phyloP scores from a whole-genome alignment of 2,113 vertebrate species.

The Diadophis punctatus region DNA sequence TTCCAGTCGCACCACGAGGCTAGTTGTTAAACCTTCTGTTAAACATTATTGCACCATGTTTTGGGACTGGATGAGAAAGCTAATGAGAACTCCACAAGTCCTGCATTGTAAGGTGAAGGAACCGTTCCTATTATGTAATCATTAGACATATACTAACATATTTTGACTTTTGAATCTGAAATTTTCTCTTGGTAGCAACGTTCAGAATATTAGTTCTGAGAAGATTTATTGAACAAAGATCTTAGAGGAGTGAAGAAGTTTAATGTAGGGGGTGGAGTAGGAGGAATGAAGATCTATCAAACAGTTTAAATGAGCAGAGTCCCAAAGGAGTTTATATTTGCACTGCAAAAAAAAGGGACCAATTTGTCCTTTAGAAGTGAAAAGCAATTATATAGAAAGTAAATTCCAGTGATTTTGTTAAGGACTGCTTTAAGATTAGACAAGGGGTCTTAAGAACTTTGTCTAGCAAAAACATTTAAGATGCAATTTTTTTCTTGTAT shows the following conservation, averaged over 20 bases:
- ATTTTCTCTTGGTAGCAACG: background rate
- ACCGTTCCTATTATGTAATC: background rate
- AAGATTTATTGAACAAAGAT: constrained; percentile 33
- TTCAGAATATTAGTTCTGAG: background rate
- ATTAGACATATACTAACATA: background rate
- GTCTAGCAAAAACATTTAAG: background rate
- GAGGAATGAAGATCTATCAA: background rate
- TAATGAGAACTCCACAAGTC: background rate
- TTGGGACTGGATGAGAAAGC: background rate
- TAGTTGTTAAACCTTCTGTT: too few species aligned
- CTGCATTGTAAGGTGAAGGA: background rate
- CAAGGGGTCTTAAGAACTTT: constrained; percentile 13
- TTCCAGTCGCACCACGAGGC: too few species aligned
- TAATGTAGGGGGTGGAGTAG: background rate
- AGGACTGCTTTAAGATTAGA: background rate
- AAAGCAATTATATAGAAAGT: constrained; percentile 18
- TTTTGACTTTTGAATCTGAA: background rate
- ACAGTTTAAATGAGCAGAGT: constrained; percentile 27
- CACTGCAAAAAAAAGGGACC: constrained; percentile 16
- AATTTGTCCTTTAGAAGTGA: background rate
- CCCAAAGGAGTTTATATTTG: constrained; percentile 22
- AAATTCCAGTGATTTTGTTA: constrained; percentile 23
- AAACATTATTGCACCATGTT: background rate
- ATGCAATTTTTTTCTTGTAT: constrained; percentile 24
- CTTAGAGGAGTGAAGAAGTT: constrained; percentile 32